Percentiles rank a stretch among this genome's conserved stretches.
These are phyloP conservation scores for Sprattus sprattus DNA, from an alignment of 2,113 vertebrate species.

Conservation along the genomic window DNA sequence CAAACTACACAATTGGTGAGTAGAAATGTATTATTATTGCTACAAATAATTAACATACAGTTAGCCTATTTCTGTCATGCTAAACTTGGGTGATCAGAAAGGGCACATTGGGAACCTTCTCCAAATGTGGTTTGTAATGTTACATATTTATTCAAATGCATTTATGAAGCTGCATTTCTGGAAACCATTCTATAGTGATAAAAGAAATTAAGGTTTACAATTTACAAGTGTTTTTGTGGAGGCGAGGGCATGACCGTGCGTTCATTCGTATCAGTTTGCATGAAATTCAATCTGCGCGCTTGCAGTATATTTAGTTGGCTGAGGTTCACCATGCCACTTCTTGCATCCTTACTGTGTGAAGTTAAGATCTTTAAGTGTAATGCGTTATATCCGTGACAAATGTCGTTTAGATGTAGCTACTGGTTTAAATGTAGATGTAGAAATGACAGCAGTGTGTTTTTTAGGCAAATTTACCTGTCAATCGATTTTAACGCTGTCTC, in stretches of 20 bases:
- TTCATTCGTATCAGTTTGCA: conserved; percentile 24
- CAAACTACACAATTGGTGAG: not conserved
- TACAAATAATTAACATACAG: not conserved
- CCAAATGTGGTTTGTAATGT: not conserved
- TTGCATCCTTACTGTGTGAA: not conserved
- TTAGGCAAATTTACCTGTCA: not conserved
- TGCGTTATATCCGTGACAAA: no score
- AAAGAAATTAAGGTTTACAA: not conserved
- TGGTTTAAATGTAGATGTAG: no score
- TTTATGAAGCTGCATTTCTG: not conserved
- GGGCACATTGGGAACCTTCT: not conserved
- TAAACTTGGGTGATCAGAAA: not conserved
- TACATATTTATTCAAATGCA: not conserved
- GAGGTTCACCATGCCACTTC: not conserved
- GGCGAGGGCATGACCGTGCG: conserved; percentile 34
- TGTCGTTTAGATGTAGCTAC: no score
- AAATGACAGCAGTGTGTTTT: not conserved
- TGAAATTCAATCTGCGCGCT: conserved; percentile 46
- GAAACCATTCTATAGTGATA: not conserved
- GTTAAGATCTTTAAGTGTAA: not conserved
- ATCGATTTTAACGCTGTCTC: not conserved
- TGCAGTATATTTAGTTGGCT: conserved; percentile 30
- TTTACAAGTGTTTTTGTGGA: conserved; percentile 2
- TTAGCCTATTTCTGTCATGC: not conserved
- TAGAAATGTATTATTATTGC: not conserved